Evolutionary conservation across 2,797 vertebrate species (phyloP).

Genomic region (Macropodus opercularis): DNA sequence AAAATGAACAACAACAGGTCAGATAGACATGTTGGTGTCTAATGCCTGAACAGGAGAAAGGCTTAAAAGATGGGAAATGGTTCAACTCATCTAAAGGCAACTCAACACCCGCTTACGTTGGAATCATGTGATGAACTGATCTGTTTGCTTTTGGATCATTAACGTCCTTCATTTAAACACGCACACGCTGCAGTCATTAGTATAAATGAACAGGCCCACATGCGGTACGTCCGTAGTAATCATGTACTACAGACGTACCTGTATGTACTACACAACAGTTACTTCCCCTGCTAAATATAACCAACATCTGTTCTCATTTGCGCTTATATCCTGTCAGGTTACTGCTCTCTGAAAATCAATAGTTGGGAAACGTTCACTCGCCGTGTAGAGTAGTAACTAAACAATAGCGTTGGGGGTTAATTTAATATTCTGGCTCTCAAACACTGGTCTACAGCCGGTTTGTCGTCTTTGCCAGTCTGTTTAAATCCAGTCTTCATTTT

Average conservation of each 20-base stretch:
- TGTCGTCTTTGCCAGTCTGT: slow-evolving; percentile 1
- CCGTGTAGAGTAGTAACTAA: no score
- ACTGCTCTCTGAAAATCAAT: not conserved
- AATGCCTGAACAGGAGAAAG: no score
- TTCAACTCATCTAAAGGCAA: no score
- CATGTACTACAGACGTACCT: not conserved
- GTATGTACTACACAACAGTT: not conserved
- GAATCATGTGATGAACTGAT: no score
- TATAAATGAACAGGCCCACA: slow-evolving; percentile 21
- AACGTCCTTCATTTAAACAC: no score
- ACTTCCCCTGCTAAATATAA: slow-evolving; percentile 3
- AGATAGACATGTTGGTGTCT: no score
- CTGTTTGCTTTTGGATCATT: no score
- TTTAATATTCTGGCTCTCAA: slow-evolving; percentile 14
- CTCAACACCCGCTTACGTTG: no score
- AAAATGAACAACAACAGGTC: no score
- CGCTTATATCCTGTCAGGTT: not conserved
- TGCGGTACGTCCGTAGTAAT: slow-evolving; percentile 9
- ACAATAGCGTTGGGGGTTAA: no score
- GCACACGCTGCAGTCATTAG: slow-evolving; percentile 20
- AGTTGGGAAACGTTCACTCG: slow-evolving; percentile 23
- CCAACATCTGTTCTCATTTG: not conserved
- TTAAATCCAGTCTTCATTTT: slow-evolving; percentile 5
- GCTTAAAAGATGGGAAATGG: no score
- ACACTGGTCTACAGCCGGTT: slow-evolving; percentile 2